Evolutionary conservation across 2,797 vertebrate genomes (phyloP), one percentile per base, ranked within the genome.

Genomic region (Poeciliopsis turneri): DNA sequence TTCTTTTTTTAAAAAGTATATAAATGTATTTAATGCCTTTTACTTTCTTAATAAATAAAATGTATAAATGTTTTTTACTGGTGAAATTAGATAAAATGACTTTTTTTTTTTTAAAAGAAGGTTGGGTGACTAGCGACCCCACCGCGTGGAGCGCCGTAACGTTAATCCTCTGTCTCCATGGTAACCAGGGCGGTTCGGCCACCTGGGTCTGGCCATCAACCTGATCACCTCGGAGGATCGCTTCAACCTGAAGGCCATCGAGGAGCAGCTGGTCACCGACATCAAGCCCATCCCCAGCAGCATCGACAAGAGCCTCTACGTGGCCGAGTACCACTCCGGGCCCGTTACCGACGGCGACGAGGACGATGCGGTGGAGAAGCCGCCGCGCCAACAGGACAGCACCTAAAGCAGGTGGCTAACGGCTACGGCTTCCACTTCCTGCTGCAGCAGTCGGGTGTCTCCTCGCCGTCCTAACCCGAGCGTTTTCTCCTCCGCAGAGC

Each of bases 151-250:
- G 5, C 16, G 0, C 16, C 5, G 47, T 49, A 16, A 2, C 5
- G 5, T 49, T 18, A 2, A 20, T 16, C 3, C 18, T 11, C 3
- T 66, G 18, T 41, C 41, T 39, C 49, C 41, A 3, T 20, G 76
- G 15, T 12, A 0, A 36, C 57, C 82, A 96, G 96, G 94, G 75
- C 85, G 96, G 66, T 96, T 95, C 12, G 96, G 96, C 79, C 96
- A 97, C 82, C 85, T 96, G 87, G 96, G 96, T 72, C 72, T 97
- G 82, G 96, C 96, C 83, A 96, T 96, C 81, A 96, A 96, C 81
- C 92, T 96, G 77, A 96, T 96, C 93, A 97, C 96, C 1, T 96
- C 95, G 0, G 96, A 96, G 81, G 96, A 96, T 75, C 94, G 96
- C 59, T 96, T 96, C 84, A 96, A 96, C 88, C 94, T 96, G 84